These are phyloP conservation scores for Sepioteuthis lessoniana DNA, from an alignment of 2,888 invertebrate genomes.

Conservation along the genomic window DNA sequence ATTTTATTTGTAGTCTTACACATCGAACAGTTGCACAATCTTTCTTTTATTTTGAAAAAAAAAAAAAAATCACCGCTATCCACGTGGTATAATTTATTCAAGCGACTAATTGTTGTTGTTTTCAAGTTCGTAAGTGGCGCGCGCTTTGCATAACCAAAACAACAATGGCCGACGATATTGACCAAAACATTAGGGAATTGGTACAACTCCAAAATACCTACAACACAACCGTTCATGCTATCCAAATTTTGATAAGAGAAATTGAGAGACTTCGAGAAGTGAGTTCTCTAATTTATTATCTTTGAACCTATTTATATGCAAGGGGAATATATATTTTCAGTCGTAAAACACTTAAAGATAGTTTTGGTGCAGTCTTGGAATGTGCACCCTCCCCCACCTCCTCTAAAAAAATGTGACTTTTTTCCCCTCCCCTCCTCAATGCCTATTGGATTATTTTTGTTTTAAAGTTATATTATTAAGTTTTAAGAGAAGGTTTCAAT, in stretches of 20 bases:
- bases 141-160: conserved; percentile 50
- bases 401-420: too few relatives aligned
- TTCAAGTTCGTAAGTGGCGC: not conserved
- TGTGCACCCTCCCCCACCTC: too few relatives aligned
- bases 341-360: too few relatives aligned
- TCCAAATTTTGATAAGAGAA: conserved; percentile 36
- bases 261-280: conserved; percentile 39
- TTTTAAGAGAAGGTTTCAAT: too few relatives aligned
- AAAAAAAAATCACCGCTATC: not conserved
- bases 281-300: not conserved
- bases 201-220: conserved; percentile 13
- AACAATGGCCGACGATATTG: conserved; percentile 24
- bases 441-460: too few relatives aligned
- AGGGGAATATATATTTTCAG: too few relatives aligned
- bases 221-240: not conserved
- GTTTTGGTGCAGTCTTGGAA: too few relatives aligned
- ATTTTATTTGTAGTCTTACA: too few relatives aligned
- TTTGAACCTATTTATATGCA: too few relatives aligned
- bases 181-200: conserved; percentile 36
- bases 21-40: too few relatives aligned
- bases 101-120: not conserved
- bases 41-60: not conserved
- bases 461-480: too few relatives aligned
- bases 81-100: not conserved
- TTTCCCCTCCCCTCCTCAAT: too few relatives aligned